Conservation (phyloP, 2,888 invertebrate genomes). For the Caenorhabditis parvicauda region DNA sequence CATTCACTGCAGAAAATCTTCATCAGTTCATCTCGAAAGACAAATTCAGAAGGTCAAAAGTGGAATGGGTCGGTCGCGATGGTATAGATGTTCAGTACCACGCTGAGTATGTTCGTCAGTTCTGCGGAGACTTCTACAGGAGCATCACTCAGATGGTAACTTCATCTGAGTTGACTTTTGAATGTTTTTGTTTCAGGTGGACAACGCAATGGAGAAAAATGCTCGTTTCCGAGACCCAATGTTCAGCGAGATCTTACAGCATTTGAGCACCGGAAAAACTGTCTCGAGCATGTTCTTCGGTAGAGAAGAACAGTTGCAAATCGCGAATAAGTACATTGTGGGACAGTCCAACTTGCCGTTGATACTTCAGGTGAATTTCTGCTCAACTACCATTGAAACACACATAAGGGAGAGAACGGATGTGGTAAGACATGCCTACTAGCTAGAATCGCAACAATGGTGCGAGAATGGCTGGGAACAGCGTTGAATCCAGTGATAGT, state of each 20-base stretch:
- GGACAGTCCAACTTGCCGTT: constrained; percentile 78
- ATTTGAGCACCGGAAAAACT: constrained; percentile 30
- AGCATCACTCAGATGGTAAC: constrained; percentile 50
- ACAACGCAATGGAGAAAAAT: constrained; percentile 54
- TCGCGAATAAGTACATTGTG: constrained; percentile 79
- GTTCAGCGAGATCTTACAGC: constrained; percentile 38
- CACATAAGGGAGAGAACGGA: constrained; percentile 81
- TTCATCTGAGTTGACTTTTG: background rate
- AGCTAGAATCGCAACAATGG: constrained; percentile 78
- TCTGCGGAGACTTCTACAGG: constrained; percentile 51
- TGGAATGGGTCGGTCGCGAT: constrained; percentile 94
- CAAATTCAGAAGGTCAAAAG: constrained; percentile 88
- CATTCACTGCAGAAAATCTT: too few relatives aligned
- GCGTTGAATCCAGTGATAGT: constrained; percentile 78
- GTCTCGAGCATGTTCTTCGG: constrained; percentile 75
- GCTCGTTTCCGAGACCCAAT: constrained; percentile 45
- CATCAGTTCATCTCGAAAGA: too few relatives aligned
- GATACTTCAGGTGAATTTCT: constrained; percentile 71
- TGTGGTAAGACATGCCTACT: constrained; percentile 95
- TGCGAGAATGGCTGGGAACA: constrained; percentile 40
- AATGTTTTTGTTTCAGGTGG: constrained; percentile 30
- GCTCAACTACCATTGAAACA: background rate
- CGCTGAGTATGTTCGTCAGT: constrained; percentile 69
- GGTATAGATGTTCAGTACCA: constrained; percentile 83
- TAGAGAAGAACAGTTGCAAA: constrained; percentile 79